A percentile compares a stretch with the other conserved stretches of the same genome.
Evolutionary conservation across 2,797 vertebrate species (phyloP).

Genomic region (Hydrolagus colliei): DNA sequence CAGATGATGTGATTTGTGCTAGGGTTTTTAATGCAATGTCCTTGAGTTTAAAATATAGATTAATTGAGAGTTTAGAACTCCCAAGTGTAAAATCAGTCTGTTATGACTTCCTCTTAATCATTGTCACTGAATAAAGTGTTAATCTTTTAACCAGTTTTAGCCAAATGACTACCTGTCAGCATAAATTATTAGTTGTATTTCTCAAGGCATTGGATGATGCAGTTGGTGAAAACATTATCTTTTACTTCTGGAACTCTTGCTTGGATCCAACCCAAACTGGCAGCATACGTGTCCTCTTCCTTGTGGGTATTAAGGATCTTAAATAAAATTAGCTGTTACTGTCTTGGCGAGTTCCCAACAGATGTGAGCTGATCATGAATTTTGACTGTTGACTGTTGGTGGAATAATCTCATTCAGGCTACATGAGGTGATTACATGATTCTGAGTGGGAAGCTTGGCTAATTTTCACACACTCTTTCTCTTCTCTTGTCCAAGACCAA

Average conservation of each 20-base stretch:
- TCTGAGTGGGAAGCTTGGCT: too few relatives aligned
- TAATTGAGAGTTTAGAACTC: slow-evolving; percentile 14
- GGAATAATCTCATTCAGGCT: too few relatives aligned
- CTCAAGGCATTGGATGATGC: neutral
- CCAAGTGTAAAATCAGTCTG: neutral
- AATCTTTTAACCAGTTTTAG: neutral
- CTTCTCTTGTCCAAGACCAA: too few relatives aligned
- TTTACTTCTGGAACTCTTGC: neutral
- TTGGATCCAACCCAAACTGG: too few relatives aligned
- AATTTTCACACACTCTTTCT: too few relatives aligned
- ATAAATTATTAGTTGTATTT: slow-evolving; percentile 13
- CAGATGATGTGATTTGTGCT: neutral
- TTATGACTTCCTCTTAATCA: slow-evolving; percentile 7
- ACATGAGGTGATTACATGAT: too few relatives aligned
- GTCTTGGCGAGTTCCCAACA: too few relatives aligned
- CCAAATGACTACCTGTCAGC: neutral
- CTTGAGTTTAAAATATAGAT: slow-evolving; percentile 18
- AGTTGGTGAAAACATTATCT: neutral
- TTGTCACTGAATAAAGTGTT: neutral
- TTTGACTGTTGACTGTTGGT: too few relatives aligned
- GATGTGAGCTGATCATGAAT: too few relatives aligned
- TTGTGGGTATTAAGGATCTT: too few relatives aligned
- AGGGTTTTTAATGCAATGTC: neutral
- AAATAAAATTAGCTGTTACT: too few relatives aligned
- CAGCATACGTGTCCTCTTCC: too few relatives aligned